A percentile compares a stretch with the other conserved stretches of the same genome.
Evolutionary conservation across 1,140 invertebrate genomes (phyloP).

Genomic region (Platyura marginata): DNA sequence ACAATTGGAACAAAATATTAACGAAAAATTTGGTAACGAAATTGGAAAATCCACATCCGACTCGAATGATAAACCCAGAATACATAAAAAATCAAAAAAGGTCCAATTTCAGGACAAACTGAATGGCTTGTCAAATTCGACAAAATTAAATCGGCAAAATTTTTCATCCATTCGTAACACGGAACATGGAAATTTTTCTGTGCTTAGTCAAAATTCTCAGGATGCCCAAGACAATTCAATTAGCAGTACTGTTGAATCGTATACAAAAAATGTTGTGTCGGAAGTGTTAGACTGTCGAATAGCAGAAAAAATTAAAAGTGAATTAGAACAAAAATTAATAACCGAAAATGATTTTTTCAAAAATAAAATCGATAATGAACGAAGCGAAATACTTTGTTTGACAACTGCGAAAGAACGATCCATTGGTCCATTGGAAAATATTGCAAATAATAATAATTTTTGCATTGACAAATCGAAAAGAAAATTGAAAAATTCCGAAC

Average conservation of each 20-base stretch:
- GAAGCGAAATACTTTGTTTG: not conserved
- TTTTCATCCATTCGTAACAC: constrained; percentile 7
- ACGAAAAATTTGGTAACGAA: not conserved
- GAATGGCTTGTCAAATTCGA: constrained; percentile 12
- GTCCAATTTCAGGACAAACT: constrained; percentile 21
- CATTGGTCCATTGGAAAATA: not conserved
- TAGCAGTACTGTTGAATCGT: constrained; percentile 2
- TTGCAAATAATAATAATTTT: too few relatives aligned
- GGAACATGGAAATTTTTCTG: constrained; percentile 1
- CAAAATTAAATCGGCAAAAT: constrained; percentile 7
- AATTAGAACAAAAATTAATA: constrained; percentile 14
- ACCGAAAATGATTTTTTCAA: not conserved
- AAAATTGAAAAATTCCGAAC: too few relatives aligned
- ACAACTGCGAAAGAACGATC: not conserved
- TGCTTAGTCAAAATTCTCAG: not conserved
- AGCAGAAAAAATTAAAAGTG: constrained; percentile 24
- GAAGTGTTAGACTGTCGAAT: constrained; percentile 23
- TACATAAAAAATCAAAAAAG: constrained; percentile 18
- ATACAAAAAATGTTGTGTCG: constrained; percentile 9
- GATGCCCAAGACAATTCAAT: constrained; percentile 8
- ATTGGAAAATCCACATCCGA: not conserved
- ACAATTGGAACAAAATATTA: not conserved
- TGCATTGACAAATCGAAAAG: too few relatives aligned
- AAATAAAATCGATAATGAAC: not conserved
- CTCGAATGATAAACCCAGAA: not conserved